These are phyloP conservation scores for Proterorhinus semilunaris DNA, from an alignment of 2,113 vertebrate genomes.

Conservation along the genomic window DNA sequence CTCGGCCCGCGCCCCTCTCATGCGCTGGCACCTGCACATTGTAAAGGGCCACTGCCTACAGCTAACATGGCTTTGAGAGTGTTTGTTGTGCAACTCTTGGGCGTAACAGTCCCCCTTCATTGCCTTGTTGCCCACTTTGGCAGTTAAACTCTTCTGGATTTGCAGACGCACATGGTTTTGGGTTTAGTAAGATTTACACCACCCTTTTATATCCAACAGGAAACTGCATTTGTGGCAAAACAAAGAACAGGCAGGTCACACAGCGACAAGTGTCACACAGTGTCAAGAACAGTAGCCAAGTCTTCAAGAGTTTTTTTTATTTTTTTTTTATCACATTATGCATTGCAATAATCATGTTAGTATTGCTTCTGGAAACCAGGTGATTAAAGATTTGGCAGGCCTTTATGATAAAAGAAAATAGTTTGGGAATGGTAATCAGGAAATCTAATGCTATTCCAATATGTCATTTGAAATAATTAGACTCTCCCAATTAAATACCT, in stretches of 20 bases:
- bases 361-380: too few species aligned
- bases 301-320: too few species aligned
- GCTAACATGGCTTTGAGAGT: conserved; percentile 52
- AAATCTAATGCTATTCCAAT: too few species aligned
- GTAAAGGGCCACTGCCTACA: conserved; percentile 65
- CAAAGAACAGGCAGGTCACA: conserved; percentile 54
- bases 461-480: too few species aligned
- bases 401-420: too few species aligned
- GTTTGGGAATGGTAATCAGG: too few species aligned
- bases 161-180: conserved; percentile 65
- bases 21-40: conserved; percentile 75
- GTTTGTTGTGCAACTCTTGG: conserved; percentile 72
- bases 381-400: too few species aligned
- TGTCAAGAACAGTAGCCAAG: not conserved
- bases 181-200: conserved; percentile 75
- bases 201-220: conserved; percentile 70
- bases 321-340: too few species aligned
- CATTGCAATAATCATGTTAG: too few species aligned
- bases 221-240: conserved; percentile 64
- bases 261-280: not conserved
- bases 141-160: conserved; percentile 40
- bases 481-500: too few species aligned
- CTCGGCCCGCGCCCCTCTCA: conserved; percentile 22
- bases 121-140: conserved; percentile 42
- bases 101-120: conserved; percentile 63